phyloP scores from a whole-genome alignment of 2,797 vertebrate species.

The Masticophis lateralis region DNA sequence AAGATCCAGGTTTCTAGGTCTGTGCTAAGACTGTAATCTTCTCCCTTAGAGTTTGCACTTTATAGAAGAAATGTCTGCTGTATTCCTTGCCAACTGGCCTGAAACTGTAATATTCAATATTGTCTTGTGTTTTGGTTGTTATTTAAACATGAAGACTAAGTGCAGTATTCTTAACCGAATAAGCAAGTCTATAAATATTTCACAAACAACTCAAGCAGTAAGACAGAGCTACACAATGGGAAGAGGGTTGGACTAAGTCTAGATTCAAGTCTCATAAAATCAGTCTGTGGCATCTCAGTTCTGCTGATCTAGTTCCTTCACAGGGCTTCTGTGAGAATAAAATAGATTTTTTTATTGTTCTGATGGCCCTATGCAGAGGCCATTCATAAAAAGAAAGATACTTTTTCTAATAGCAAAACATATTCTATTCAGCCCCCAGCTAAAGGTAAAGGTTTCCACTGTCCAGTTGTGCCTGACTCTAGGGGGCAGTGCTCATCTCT shows the following conservation, averaged over 20 bases:
- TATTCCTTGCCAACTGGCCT: neutral
- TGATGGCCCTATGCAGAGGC: neutral
- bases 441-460: neutral
- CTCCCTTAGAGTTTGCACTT: neutral
- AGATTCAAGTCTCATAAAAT: neutral
- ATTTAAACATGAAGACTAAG: neutral
- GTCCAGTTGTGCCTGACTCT: neutral
- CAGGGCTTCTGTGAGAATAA: neutral
- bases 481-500: neutral
- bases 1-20: neutral
- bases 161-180: neutral
- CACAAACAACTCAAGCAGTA: neutral
- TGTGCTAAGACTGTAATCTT: neutral
- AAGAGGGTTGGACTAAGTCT: too few relatives aligned
- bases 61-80: neutral
- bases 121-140: neutral
- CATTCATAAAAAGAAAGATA: neutral
- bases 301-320: neutral
- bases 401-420: neutral
- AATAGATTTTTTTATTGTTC: neutral
- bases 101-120: neutral
- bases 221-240: neutral
- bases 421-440: neutral
- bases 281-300: neutral
- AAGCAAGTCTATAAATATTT: neutral